phyloP scores from a whole-genome alignment of 2,113 vertebrate genomes.

The Myiozetetes cayanensis region DNA sequence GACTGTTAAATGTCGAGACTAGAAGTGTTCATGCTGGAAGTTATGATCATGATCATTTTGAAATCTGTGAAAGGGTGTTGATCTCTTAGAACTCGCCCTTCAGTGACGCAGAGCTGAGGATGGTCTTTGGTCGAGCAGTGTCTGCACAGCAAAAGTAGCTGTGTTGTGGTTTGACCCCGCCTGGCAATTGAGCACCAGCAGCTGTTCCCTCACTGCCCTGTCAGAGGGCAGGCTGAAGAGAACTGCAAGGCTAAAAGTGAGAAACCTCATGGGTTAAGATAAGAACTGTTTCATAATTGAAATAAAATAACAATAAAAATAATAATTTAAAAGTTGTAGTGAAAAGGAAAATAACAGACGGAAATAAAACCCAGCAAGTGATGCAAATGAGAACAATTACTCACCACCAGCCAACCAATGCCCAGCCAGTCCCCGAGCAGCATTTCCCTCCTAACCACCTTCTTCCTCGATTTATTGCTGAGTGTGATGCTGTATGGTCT shows the following conservation, averaged over 20 bases:
- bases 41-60: background rate
- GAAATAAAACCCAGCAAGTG: background rate
- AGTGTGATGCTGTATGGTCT: background rate
- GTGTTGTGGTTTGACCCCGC: background rate
- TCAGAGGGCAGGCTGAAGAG: background rate
- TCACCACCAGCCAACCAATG: background rate
- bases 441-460: background rate
- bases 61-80: background rate
- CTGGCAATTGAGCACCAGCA: background rate
- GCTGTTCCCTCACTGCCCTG: background rate
- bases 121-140: accelerated
- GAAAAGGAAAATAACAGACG: background rate
- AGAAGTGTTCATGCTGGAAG: background rate
- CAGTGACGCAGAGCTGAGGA: background rate
- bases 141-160: background rate
- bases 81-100: background rate
- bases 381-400: background rate
- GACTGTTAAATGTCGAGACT: background rate
- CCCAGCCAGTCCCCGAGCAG: background rate
- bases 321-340: background rate
- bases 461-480: background rate
- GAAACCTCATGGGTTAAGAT: background rate
- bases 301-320: background rate
- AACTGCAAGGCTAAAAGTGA: background rate
- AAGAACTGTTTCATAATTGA: background rate